A percentile compares a stretch with the other conserved stretches of the same genome.
Evolutionary conservation across 2,113 vertebrate species (phyloP).

Genomic region (Megalops atlanticus): DNA sequence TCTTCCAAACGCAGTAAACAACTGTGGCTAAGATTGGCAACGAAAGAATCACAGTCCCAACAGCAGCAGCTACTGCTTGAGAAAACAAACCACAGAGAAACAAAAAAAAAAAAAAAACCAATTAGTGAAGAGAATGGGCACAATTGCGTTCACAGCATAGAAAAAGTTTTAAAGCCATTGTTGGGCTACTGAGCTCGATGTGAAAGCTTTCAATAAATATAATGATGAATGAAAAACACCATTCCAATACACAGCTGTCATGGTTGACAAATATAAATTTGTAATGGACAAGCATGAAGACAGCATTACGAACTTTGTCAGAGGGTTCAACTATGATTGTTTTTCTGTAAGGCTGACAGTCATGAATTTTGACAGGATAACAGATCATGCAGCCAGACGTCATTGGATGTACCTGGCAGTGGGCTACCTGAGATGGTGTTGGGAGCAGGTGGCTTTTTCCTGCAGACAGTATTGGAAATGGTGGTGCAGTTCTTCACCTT

Average conservation of each 20-base stretch:
- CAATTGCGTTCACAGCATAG: too few species aligned
- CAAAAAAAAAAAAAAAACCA: background rate
- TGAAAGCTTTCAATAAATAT: too few species aligned
- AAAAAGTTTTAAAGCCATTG: too few species aligned
- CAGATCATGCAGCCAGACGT: background rate
- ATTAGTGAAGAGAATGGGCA: too few species aligned
- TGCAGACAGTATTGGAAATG: constrained; percentile 56
- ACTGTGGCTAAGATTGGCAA: too few species aligned
- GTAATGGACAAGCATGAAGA: too few species aligned
- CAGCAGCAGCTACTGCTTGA: background rate
- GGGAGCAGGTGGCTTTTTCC: constrained; percentile 24
- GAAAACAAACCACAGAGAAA: background rate
- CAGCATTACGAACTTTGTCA: too few species aligned
- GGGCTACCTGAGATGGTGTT: constrained; percentile 29
- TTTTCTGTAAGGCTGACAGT: background rate
- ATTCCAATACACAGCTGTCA: too few species aligned
- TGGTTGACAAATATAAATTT: too few species aligned
- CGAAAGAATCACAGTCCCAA: background rate
- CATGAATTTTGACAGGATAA: background rate
- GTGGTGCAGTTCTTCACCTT: constrained; percentile 59
- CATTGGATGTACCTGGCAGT: constrained; percentile 18
- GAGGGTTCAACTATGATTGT: background rate
- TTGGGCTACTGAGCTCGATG: too few species aligned
- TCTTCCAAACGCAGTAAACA: background rate
- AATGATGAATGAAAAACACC: too few species aligned